Base-by-base conservation (phyloP, 1,140 invertebrate genomes). In the Drosophila dunni region DNA sequence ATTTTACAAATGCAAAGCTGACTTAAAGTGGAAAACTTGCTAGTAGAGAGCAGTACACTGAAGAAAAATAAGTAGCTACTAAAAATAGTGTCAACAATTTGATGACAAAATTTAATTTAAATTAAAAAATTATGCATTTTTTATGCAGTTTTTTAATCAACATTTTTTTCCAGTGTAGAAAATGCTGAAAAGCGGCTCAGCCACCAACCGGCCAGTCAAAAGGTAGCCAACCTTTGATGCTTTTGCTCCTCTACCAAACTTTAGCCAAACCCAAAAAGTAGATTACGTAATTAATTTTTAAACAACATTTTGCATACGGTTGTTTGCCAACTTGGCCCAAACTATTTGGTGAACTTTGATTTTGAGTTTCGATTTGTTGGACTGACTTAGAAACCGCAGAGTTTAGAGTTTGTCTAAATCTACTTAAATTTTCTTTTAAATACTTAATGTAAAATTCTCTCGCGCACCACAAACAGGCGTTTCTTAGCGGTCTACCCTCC, bases 391-490 rank as follows among this genome's bases (percentile, higher is more conserved):
- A 34, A 50, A 29, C 33, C 36, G 20, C 36, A 48, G 6, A 38
- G 15, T 38, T 61, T 29, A 29, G 24, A 29, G 70, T n/a, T n/a
- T 42, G 48, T 33, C 62, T 60, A 38, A 78, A 68, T 71, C 78
- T 54, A 36, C 58, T 84, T 74, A 82, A 75, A 68, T 79, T 63
- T 72, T 65, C 54, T 58, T 57, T 73, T 75, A 81, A 86, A 78
- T 80, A 78, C 78, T 81, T 81, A 74, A 81, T 85, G 78, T 42
- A 78, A 78, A 73, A 77, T 81, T 69, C 24, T 69, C 24, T 29
- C 48, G 45, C 56, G 48, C 42, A 13, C 46, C 34, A 51, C 60
- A 60, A 36, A 45, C 20, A 72, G 46, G 24, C 51, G 17, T 48
- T 58, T 48, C 50, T 24, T 36, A 54, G 48, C 29, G 11, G 33